A percentile compares a stretch with the other conserved stretches of the same genome.
Conservation (phyloP, 2,797 vertebrate species). For the Aphelocoma californica region DNA sequence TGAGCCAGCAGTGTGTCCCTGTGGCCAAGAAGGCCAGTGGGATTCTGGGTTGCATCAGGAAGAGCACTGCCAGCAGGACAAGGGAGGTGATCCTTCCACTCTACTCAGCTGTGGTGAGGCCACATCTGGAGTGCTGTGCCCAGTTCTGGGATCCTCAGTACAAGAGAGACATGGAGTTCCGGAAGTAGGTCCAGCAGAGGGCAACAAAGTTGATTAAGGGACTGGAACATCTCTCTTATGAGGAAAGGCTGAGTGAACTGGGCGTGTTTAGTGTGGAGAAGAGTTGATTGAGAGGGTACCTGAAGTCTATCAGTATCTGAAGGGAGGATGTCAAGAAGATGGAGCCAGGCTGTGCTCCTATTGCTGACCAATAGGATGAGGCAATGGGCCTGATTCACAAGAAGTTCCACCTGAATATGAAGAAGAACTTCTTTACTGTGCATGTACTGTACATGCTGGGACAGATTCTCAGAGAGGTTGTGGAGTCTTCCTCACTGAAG, state of each 20-base stretch:
- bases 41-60: neutral
- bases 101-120: neutral
- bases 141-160: neutral
- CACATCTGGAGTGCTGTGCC: no score
- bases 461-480: neutral
- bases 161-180: neutral
- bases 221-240: neutral
- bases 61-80: neutral
- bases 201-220: neutral
- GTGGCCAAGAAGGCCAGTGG: neutral
- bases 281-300: neutral
- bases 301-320: neutral
- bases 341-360: neutral
- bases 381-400: neutral
- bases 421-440: neutral
- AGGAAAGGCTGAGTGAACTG: accelerated
- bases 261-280: neutral
- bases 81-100: neutral
- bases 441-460: neutral
- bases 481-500: neutral
- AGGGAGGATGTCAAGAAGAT: neutral
- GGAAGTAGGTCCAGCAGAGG: neutral
- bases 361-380: neutral
- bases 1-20: no score
- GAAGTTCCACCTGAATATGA: neutral